phyloP scores from a whole-genome alignment of 2,888 invertebrate genomes.

The Eupithecia tripunctaria region DNA sequence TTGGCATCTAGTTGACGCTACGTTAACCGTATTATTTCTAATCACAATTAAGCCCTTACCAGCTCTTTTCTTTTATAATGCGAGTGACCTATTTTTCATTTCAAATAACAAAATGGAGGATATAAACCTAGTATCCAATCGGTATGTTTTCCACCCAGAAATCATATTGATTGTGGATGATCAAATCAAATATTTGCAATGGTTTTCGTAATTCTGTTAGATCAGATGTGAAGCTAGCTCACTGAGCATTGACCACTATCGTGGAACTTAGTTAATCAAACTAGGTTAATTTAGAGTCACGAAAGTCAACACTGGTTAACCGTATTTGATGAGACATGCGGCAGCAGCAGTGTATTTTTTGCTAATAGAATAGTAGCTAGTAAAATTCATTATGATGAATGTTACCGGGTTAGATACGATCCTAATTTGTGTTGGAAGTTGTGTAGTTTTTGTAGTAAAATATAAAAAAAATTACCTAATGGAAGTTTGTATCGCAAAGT shows the following conservation, averaged over 20 bases:
- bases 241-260: not conserved
- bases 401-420: too few species aligned
- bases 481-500: not conserved
- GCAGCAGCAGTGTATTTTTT: not conserved
- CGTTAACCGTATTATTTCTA: not conserved
- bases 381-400: too few species aligned
- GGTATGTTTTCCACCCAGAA: not conserved
- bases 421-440: too few species aligned
- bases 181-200: slow-evolving; percentile 13
- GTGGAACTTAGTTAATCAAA: not conserved
- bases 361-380: not conserved
- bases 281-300: not conserved
- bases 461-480: not conserved
- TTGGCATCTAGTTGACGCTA: too few species aligned
- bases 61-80: not conserved
- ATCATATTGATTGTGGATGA: slow-evolving; percentile 8
- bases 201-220: slow-evolving; percentile 5
- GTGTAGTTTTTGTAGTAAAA: too few species aligned
- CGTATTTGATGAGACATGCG: not conserved
- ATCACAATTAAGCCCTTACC: not conserved
- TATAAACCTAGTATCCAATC: not conserved
- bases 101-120: not conserved
- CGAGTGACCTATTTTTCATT: not conserved
- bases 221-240: slow-evolving; percentile 2
- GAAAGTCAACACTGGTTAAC: not conserved